A percentile compares a stretch with the other conserved stretches of the same genome.
phyloP scores from a whole-genome alignment of 2,797 vertebrate species.

The Eulemur rubriventer region DNA sequence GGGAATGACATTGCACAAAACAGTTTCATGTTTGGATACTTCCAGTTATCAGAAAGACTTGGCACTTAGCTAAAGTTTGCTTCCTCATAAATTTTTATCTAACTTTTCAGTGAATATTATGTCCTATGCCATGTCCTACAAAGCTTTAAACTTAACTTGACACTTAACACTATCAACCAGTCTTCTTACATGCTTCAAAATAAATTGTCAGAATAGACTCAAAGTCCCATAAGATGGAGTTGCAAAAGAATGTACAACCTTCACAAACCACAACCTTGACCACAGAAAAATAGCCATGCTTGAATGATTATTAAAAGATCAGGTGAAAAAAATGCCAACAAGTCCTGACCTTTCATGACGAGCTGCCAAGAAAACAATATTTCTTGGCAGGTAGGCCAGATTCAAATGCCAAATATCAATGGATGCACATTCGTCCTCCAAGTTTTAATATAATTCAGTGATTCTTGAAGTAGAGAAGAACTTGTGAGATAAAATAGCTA shows the following conservation, averaged over 20 bases:
- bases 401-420: constrained; percentile 68
- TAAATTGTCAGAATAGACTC: constrained; percentile 3
- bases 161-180: neutral
- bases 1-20: neutral
- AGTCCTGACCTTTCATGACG: constrained; percentile 46
- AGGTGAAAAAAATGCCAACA: constrained; percentile 50
- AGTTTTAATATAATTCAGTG: constrained; percentile 41
- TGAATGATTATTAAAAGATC: constrained; percentile 55
- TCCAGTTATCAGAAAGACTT: neutral
- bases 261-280: neutral
- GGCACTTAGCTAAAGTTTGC: constrained; percentile 18
- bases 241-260: neutral
- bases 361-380: constrained; percentile 45
- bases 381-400: constrained; percentile 42
- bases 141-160: constrained; percentile 52
- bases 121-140: neutral
- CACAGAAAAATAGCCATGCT: constrained; percentile 43
- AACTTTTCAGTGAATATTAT: constrained; percentile 28
- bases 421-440: neutral
- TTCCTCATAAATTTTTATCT: constrained; percentile 34
- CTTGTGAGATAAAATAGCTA: neutral
- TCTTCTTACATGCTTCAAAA: neutral
- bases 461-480: constrained; percentile 3
- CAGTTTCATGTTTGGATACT: neutral
- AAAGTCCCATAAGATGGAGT: neutral